phyloP scores from a whole-genome alignment of 2,888 invertebrate species.

The Latrodectus hesperus region DNA sequence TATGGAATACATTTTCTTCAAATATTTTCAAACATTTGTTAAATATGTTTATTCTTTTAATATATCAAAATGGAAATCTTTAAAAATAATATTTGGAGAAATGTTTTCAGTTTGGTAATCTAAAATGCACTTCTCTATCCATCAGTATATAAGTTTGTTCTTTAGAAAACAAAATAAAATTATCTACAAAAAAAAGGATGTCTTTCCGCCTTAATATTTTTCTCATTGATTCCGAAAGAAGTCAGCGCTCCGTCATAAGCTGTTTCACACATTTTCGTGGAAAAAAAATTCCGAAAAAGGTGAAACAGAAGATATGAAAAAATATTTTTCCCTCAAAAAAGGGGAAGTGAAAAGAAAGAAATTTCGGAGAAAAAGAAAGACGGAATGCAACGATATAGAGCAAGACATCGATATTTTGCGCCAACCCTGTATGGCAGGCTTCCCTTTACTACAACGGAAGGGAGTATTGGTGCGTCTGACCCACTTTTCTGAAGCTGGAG shows the following conservation, averaged over 20 bases:
- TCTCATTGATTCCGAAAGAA: constrained; percentile 19
- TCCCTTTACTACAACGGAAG: not conserved
- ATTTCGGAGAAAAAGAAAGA: not conserved
- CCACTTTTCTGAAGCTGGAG: constrained; percentile 22
- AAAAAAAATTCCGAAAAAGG: constrained; percentile 1
- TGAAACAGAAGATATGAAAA: constrained; percentile 12
- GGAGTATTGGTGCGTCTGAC: constrained; percentile 18
- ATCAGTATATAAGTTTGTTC: too few relatives aligned
- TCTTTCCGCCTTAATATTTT: constrained; percentile 15
- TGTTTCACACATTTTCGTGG: not conserved
- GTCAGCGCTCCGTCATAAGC: constrained; percentile 3
- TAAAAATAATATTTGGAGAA: too few relatives aligned
- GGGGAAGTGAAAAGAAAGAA: constrained; percentile 5
- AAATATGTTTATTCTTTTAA: too few relatives aligned
- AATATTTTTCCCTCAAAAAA: not conserved
- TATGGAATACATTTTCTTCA: too few relatives aligned
- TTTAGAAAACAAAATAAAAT: too few relatives aligned
- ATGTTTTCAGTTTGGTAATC: too few relatives aligned
- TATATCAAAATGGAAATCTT: too few relatives aligned
- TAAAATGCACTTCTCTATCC: too few relatives aligned
- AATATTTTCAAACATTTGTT: too few relatives aligned
- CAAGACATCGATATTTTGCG: constrained; percentile 52
- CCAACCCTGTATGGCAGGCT: constrained; percentile 9
- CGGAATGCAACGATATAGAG: constrained; percentile 18
- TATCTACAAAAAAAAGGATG: not conserved